A percentile compares a stretch with the other conserved stretches of the same genome.
Evolutionary conservation across 2,888 invertebrate species (phyloP).

Genomic region (Cryptus armator): DNA sequence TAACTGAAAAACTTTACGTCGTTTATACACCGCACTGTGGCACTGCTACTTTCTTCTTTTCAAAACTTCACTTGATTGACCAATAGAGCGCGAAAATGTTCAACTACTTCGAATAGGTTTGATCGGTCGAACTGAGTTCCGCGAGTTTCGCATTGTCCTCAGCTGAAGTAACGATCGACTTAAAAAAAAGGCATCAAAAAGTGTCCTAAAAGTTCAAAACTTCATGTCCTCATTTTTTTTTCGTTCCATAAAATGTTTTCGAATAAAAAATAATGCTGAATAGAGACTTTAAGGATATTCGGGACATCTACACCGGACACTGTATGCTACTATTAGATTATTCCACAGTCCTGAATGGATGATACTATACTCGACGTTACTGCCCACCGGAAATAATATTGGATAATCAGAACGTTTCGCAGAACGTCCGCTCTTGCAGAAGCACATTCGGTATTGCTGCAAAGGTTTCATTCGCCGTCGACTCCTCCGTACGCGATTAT

Average conservation of each 20-base stretch:
- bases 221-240: neutral
- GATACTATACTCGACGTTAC: neutral
- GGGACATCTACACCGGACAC: no score
- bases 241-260: no score
- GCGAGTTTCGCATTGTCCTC: neutral
- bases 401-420: conserved; percentile 6
- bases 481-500: neutral
- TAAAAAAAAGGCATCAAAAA: neutral
- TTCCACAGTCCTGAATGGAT: neutral
- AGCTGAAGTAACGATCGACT: neutral
- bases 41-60: neutral
- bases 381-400: conserved; percentile 2
- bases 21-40: neutral
- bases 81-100: neutral
- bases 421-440: neutral
- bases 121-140: neutral
- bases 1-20: conserved; percentile 15
- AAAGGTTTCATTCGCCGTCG: neutral
- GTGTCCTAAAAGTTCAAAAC: neutral
- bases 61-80: neutral
- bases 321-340: no score
- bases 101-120: neutral
- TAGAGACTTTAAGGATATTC: no score
- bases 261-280: no score
- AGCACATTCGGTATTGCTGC: neutral